Evolutionary conservation across 2,888 invertebrate genomes (phyloP), one percentile per base, ranked within the genome.

Genomic region (Gymnocheta viridis): DNA sequence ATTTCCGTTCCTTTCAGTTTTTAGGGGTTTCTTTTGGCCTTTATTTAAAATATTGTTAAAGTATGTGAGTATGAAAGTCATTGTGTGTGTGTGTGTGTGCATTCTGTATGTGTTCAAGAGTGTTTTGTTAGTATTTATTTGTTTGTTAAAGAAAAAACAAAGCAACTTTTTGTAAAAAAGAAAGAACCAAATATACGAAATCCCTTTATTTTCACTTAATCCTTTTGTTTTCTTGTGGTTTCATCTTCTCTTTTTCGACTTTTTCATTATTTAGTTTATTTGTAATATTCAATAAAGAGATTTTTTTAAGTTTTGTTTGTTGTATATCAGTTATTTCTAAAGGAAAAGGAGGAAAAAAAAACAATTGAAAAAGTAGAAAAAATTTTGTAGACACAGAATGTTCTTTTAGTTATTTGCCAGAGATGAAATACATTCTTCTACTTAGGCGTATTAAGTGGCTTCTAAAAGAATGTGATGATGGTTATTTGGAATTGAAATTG

Each of bases 61-160:
- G 32, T 47, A 35, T 19, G 19, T 27, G n/a, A n/a, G n/a, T n/a
- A n/a, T n/a, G n/a, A n/a, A n/a, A n/a, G n/a, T n/a, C n/a, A n/a
- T n/a, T n/a, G n/a, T 27, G 14, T 35, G 12, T 38, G 38, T 24
- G 9, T 51, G 51, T n/a, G 6, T 49, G 14, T 35, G 17, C 19
- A n/a, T n/a, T n/a, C n/a, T n/a, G n/a, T 41, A 12, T 58, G 47
- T 44, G 10, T 29, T 14, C 2, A 35, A 7, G 6, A 41, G 29
- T 70, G 69, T 66, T 70, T 70, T 49, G 14, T 70, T 64, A 17
- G 22, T 62, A 47, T 73, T 74, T 82, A 14, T 60, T 41, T 72
- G 35, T 0, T 22, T 29, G 10, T 64, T 27, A n/a, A n/a, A n/a
- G 1, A 24, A 49, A 47, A 35, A 9, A 17, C 12, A 49, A 60